Evolutionary conservation across 2,113 vertebrate species (phyloP), one percentile per base, ranked within the genome.

Genomic region (Perccottus glenii): DNA sequence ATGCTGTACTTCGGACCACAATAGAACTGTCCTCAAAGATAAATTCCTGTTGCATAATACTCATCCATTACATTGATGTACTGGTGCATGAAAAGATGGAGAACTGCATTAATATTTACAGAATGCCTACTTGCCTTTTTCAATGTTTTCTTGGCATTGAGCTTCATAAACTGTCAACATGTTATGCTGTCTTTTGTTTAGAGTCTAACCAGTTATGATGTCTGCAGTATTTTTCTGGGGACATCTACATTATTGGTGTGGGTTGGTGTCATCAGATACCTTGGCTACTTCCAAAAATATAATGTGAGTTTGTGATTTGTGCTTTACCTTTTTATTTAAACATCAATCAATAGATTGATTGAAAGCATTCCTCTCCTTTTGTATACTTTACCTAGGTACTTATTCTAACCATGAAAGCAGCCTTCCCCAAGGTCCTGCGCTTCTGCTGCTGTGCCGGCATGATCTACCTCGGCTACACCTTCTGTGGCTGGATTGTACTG

Each of bases 381-480:
- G 2, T 51, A 10, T 47, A 44, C 2, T 53, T 0, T 55, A 8
- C 6, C 46, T 52, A 99, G 96, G 94, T 98, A 45, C 94, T 99
- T 42, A 98, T 99, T 85, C 90, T 99, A 78, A 98, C 97, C 0
- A 98, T 99, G 97, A 94, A 93, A 70, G 96, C 95, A 1, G 97
- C 97, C 0, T 77, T 99, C 57, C 96, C 96, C 0, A 99, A 98
- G 67, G 97, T 99, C 0, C 91, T 99, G 5, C 91, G 97, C 60
- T 99, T 99, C 85, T 98, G 96, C 49, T 98, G 96, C 59, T 99
- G 97, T 70, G 97, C 97, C 4, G 96, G 97, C 2, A 98, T 99
- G 96, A 98, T 98, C 76, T 99, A 98, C 62, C 93, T 99, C 5
- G 97, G 97, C 11, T 98, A 98, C 81, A 99, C 94, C 0, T 99